Evolutionary conservation across 1,140 invertebrate species (phyloP), one percentile per base, ranked within the genome.

Genomic region (Coenobita brevimanus): DNA sequence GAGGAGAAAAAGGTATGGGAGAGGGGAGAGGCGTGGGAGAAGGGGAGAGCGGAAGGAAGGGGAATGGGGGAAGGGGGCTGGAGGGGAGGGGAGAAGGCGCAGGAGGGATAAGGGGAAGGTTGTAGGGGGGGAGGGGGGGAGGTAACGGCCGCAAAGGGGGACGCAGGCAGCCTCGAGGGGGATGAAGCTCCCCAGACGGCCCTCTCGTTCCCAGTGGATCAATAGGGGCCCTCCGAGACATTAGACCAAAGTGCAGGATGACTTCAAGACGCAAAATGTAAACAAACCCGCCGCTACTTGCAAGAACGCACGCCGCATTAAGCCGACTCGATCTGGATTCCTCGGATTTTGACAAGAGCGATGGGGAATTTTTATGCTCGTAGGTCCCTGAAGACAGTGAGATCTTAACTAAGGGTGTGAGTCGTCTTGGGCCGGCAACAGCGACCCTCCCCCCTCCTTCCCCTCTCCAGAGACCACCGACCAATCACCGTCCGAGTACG

Each of bases 201-300:
- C 43, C 57, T 80, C 75, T 71, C 76, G 84, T 87, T 87, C 84
- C 84, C 84, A 50, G 84, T 71, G 84, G 84, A 87, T 87, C 84
- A 87, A 87, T 87, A 87, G 84, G 50, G 76, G 54, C 71, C 84
- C 84, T 87, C 84, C 62, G 81, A 87, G 84, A 87, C 84, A 87
- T 87, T 87, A 87, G 84, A 67, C 73, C 84, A 80, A 87, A 87
- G 75, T 80, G 84, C 84, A 87, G 84, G 84, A 87, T 87, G 84
- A 79, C 84, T 87, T 76, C 84, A 87, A 80, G 84, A 87, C 69
- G 54, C 64, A 30, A 13, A 21, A 30, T n/a, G 83, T 86, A 50
- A 67, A 78, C 73, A 79, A 67, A 67, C 83, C 13, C 27, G 24
- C 78, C 4, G 3, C 17, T n/a, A 38, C 69, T 38, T 6, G 10